These are phyloP conservation scores for Sycophila sp. DNA, from an alignment of 1,140 invertebrate species.

Conservation along the genomic window DNA sequence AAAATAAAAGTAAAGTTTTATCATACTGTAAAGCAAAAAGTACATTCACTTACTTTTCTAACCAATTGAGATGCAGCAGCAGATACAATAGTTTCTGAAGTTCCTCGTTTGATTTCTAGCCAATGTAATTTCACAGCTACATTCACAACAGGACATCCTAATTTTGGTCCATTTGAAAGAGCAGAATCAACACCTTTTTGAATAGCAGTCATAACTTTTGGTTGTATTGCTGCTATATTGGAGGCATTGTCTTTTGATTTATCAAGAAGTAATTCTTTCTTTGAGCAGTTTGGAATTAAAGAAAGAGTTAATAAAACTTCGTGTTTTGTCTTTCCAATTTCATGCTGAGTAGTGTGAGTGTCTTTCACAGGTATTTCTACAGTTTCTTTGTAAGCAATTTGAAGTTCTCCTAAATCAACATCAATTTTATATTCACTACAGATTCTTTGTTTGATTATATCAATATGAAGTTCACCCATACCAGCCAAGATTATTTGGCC, in stretches of 20 bases:
- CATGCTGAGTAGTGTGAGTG: slow-evolving; percentile 71
- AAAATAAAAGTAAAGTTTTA: slow-evolving; percentile 16
- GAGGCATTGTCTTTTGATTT: slow-evolving; percentile 72
- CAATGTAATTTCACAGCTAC: slow-evolving; percentile 81
- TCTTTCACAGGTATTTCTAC: slow-evolving; percentile 67
- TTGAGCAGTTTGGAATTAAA: slow-evolving; percentile 62
- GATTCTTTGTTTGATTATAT: slow-evolving; percentile 91
- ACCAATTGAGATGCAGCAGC: slow-evolving; percentile 83
- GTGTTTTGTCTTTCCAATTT: slow-evolving; percentile 72
- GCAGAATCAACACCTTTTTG: slow-evolving; percentile 72
- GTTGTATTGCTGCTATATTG: slow-evolving; percentile 72
- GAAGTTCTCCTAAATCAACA: slow-evolving; percentile 90
- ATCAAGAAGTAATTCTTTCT: slow-evolving; percentile 69
- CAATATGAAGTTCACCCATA: slow-evolving; percentile 98
- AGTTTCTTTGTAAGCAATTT: slow-evolving; percentile 92
- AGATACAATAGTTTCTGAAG: slow-evolving; percentile 80
- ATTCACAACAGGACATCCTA: slow-evolving; percentile 78
- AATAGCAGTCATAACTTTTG: slow-evolving; percentile 70
- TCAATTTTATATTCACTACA: slow-evolving; percentile 91
- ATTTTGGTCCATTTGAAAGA: slow-evolving; percentile 76
- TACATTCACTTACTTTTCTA: slow-evolving; percentile 69
- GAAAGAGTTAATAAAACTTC: slow-evolving; percentile 71
- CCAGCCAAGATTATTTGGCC: slow-evolving; percentile 88
- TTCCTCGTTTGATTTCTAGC: slow-evolving; percentile 76
- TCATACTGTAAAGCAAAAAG: slow-evolving; percentile 7